Conservation (phyloP, 2,888 invertebrate genomes). For the Zygaena filipendulae region DNA sequence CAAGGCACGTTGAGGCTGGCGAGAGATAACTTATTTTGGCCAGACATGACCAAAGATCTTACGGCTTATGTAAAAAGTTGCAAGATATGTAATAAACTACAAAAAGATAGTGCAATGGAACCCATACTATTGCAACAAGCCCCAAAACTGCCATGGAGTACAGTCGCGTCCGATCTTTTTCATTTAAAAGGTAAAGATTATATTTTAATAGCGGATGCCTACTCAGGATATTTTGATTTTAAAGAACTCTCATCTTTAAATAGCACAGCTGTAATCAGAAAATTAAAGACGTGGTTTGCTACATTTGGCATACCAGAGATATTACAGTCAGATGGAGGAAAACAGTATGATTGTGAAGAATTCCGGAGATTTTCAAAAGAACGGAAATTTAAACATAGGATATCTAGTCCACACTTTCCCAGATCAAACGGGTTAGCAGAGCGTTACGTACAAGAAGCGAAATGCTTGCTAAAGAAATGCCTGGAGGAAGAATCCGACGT, state of each 20-base stretch:
- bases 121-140: slow-evolving; percentile 1
- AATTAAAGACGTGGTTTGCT: slow-evolving; percentile 3
- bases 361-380: slow-evolving; percentile 7
- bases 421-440: slow-evolving; percentile 10
- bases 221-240: slow-evolving; percentile 9
- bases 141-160: slow-evolving; percentile 8
- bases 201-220: slow-evolving; percentile 7
- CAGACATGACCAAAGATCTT: slow-evolving; percentile 1
- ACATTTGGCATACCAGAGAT: slow-evolving; percentile 9
- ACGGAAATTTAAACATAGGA: slow-evolving; percentile 10
- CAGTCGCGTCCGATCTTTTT: slow-evolving; percentile 9
- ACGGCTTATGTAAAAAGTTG: slow-evolving; percentile 1
- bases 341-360: slow-evolving; percentile 9
- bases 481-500: background rate
- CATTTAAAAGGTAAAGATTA: slow-evolving; percentile 6
- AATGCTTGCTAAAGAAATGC: slow-evolving; percentile 4
- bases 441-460: slow-evolving; percentile 11
- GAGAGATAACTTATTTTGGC: slow-evolving; percentile 5
- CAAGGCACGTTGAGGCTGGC: slow-evolving; percentile 3
- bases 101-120: slow-evolving; percentile 8
- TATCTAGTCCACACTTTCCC: slow-evolving; percentile 9
- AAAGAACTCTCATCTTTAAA: background rate
- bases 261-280: slow-evolving; percentile 1
- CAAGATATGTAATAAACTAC: slow-evolving; percentile 1
- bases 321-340: slow-evolving; percentile 6